Evolutionary conservation across 1,140 invertebrate species (phyloP).

Genomic region (Zaprionus taronus): DNA sequence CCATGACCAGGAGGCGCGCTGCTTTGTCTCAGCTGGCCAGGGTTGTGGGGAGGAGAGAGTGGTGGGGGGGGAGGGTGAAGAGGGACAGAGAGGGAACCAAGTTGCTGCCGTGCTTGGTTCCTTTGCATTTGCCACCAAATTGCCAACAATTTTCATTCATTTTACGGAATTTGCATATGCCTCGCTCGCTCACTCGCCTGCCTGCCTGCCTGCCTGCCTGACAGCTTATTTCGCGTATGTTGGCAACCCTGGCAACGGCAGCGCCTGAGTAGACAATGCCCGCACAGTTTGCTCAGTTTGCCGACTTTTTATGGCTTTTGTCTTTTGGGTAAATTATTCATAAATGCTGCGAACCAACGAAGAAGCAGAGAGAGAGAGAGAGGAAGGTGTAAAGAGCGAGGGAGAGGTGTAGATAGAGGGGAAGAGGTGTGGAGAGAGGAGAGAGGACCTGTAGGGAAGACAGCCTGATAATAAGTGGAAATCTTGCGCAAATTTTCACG

Average conservation of each 20-base stretch:
- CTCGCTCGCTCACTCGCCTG: neutral
- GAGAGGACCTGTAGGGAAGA: neutral
- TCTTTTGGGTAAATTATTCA: constrained; percentile 70
- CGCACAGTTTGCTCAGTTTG: constrained; percentile 19
- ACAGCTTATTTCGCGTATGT: constrained; percentile 28
- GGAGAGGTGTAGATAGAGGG: too few relatives aligned
- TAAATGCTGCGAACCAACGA: constrained; percentile 35
- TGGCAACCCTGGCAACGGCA: constrained; percentile 42
- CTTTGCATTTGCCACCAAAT: constrained; percentile 77
- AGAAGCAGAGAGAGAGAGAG: neutral
- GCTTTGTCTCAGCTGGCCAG: neutral
- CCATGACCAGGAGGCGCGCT: constrained; percentile 2
- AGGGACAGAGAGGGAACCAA: neutral
- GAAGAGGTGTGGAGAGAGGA: too few relatives aligned
- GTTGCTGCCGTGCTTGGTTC: neutral
- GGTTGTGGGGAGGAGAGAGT: neutral
- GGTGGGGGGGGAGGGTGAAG: neutral
- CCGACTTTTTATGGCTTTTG: constrained; percentile 57
- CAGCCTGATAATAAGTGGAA: constrained; percentile 36
- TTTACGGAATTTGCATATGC: constrained; percentile 75
- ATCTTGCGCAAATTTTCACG: constrained; percentile 42
- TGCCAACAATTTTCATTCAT: constrained; percentile 83
- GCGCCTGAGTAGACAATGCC: constrained; percentile 52
- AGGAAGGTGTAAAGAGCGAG: neutral
- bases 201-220: constrained; percentile 19